These are phyloP conservation scores for Chesias legatella DNA, from an alignment of 2,888 invertebrate genomes.

Conservation along the genomic window DNA sequence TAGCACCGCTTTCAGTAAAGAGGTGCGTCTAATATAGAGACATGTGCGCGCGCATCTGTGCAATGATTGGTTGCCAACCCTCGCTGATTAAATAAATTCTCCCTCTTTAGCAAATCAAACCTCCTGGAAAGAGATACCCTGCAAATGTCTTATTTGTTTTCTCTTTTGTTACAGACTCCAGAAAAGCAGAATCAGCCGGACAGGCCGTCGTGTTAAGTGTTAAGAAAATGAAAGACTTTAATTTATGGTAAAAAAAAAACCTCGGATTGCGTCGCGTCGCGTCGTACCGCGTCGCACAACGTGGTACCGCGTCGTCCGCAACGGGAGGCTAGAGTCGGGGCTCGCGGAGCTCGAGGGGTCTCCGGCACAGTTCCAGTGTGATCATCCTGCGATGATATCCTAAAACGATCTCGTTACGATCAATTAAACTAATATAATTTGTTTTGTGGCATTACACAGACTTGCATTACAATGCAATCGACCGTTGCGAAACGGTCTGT, in stretches of 20 bases:
- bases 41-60: slow-evolving; percentile 68
- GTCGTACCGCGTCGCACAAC: slow-evolving; percentile 25
- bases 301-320: slow-evolving; percentile 27
- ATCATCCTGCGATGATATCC: slow-evolving; percentile 72
- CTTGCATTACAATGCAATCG: slow-evolving; percentile 75
- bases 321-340: slow-evolving; percentile 34
- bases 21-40: slow-evolving; percentile 35
- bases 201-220: slow-evolving; percentile 75
- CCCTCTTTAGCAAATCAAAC: slow-evolving; percentile 35
- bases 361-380: slow-evolving; percentile 65
- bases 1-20: slow-evolving; percentile 33
- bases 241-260: slow-evolving; percentile 68
- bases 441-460: slow-evolving; percentile 75
- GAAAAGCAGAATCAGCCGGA: slow-evolving; percentile 83
- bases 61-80: slow-evolving; percentile 54
- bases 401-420: slow-evolving; percentile 79
- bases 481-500: slow-evolving; percentile 48
- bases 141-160: slow-evolving; percentile 38
- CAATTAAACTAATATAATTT: slow-evolving; percentile 68
- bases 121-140: slow-evolving; percentile 19
- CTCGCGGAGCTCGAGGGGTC: slow-evolving; percentile 31
- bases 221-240: slow-evolving; percentile 61
- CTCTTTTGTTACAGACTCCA: slow-evolving; percentile 81
- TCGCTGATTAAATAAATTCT: slow-evolving; percentile 42
- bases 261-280: slow-evolving; percentile 48